A percentile compares a stretch with the other conserved stretches of the same genome.
phyloP scores from a whole-genome alignment of 2,888 invertebrate species.

The Melangyna quadrimaculata region DNA sequence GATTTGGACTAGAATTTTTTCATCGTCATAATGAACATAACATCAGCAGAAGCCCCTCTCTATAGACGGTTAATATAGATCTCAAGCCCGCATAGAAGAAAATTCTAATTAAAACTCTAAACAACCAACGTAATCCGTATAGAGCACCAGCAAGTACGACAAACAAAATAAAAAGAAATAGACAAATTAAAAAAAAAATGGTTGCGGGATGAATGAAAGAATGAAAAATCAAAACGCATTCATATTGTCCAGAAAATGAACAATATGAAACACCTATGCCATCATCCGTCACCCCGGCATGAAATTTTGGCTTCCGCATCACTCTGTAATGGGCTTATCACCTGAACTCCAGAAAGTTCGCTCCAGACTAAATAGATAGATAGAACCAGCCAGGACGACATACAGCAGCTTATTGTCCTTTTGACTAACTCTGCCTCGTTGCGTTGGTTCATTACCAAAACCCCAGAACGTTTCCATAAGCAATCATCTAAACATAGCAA shows the following conservation, averaged over 20 bases:
- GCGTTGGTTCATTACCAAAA: constrained; percentile 35
- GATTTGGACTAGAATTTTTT: constrained; percentile 43
- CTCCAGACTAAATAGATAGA: neutral
- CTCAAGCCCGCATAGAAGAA: constrained; percentile 5
- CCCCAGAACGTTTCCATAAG: constrained; percentile 43
- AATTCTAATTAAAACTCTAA: constrained; percentile 46
- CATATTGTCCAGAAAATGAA: constrained; percentile 38
- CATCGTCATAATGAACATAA: constrained; percentile 40
- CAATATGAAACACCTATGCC: neutral
- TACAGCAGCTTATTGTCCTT: constrained; percentile 30
- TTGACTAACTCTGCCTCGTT: constrained; percentile 15
- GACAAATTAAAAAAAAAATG: neutral
- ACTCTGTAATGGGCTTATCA: constrained; percentile 61
- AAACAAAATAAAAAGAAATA: neutral
- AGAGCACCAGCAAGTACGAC: neutral
- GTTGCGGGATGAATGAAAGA: neutral
- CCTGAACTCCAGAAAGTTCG: constrained; percentile 34
- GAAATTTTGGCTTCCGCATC: constrained; percentile 4
- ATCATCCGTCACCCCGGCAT: neutral
- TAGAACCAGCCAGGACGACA: neutral
- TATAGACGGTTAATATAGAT: constrained; percentile 56
- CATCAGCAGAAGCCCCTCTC: constrained; percentile 26
- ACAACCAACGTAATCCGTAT: constrained; percentile 41
- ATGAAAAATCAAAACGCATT: constrained; percentile 51
- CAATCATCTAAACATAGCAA: constrained; percentile 13